Evolutionary conservation across 2,888 invertebrate genomes (phyloP), one percentile per base, ranked within the genome.

Genomic region (Stegophylla sp.): DNA sequence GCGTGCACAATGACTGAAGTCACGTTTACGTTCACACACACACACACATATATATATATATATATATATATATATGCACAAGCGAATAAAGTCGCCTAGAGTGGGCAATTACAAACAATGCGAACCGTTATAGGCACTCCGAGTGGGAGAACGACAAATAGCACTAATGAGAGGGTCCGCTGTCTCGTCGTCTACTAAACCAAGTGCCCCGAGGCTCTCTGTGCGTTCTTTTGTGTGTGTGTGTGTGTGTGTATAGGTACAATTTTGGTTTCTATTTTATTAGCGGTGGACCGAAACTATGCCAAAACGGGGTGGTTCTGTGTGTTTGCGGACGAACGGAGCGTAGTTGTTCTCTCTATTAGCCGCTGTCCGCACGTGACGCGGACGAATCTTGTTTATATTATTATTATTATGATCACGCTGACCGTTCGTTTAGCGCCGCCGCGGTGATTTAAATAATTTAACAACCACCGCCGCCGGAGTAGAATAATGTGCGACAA

Each of bases 131-230:
- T 28, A 45, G 56, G 20, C 67, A 69, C 67, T 77, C n/a, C 20
- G 34, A 59, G 20, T 17, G 2, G 59, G 23, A n/a, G 67, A 56
- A 45, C 63, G 41, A 64, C 69, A 77, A 77, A 69, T 61, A 69
- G 26, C 23, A 59, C 77, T 77, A 77, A 77, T 77, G 77, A 77
- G 69, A 69, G 48, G 43, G 75, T 66, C n/a, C n/a, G n/a, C n/a
- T n/a, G n/a, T n/a, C n/a, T n/a, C 20, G 51, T 67, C 10, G 43
- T 64, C 15, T 56, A 0, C 20, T 56, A 56, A 64, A 67, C 45
- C n/a, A 28, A 66, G 66, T 67, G 17, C 43, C 43, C 23, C 23
- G 26, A 43, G 53, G 76, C n/a, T n/a, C n/a, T n/a, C n/a, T n/a
- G n/a, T n/a, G 43, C n/a, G n/a, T n/a, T n/a, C n/a, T n/a, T n/a